Percentiles rank a stretch among this genome's conserved stretches.
phyloP scores from a whole-genome alignment of 2,113 vertebrate genomes.

The Labrus mixtus region DNA sequence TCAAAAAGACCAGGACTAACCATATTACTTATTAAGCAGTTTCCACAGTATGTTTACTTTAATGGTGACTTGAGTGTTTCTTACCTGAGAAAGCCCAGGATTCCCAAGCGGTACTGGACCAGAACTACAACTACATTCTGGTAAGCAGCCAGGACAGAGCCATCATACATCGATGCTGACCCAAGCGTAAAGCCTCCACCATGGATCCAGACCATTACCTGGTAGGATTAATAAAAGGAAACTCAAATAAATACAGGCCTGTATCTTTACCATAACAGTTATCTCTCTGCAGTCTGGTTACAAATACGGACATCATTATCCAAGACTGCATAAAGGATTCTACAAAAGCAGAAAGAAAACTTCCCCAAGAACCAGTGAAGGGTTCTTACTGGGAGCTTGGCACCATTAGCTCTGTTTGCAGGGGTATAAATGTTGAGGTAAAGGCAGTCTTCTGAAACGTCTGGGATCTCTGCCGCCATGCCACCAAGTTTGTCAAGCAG shows the following conservation, averaged over 20 bases:
- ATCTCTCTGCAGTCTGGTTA: not conserved
- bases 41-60: too few species aligned
- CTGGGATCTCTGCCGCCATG: constrained; percentile 3
- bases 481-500: not conserved
- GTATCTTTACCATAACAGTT: not conserved
- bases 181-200: constrained; percentile 82
- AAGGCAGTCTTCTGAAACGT: constrained; percentile 83
- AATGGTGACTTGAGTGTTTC: not conserved
- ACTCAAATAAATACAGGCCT: not conserved
- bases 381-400: constrained; percentile 80
- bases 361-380: not conserved
- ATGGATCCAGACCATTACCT: constrained; percentile 94
- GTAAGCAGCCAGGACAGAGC: constrained; percentile 86
- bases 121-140: constrained; percentile 88
- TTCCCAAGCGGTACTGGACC: constrained; percentile 89
- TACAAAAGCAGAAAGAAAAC: not conserved
- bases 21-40: too few species aligned
- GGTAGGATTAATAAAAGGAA: not conserved
- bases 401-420: constrained; percentile 61
- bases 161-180: constrained; percentile 81
- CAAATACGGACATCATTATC: not conserved
- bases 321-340: not conserved
- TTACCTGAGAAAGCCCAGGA: constrained; percentile 89
- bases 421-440: constrained; percentile 84
- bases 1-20: too few species aligned